A percentile compares a stretch with the other conserved stretches of the same genome.
phyloP scores from a whole-genome alignment of 2,797 vertebrate species.

The Silurus aristotelis region DNA sequence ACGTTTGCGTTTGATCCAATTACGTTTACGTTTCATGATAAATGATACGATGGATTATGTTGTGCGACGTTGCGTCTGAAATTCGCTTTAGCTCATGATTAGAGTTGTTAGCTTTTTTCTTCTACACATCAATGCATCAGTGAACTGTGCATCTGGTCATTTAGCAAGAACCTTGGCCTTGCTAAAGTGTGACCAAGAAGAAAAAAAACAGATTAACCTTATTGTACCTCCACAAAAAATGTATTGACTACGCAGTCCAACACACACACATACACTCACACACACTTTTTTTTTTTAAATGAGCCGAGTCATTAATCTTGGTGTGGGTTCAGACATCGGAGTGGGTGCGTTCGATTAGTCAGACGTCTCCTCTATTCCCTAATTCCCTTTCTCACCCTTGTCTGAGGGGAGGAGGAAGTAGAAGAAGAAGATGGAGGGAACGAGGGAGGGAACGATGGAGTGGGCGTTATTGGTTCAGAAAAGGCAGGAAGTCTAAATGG shows the following conservation, averaged over 20 bases:
- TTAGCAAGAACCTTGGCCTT: slow-evolving; percentile 3
- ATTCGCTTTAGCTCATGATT: neutral
- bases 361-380: slow-evolving; percentile 30
- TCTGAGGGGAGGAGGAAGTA: neutral
- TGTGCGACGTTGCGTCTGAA: neutral
- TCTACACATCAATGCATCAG: too few relatives aligned
- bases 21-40: neutral
- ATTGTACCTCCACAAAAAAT: neutral
- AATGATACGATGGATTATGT: too few relatives aligned
- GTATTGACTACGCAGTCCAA: neutral
- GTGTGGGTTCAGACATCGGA: slow-evolving; percentile 37
- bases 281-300: neutral
- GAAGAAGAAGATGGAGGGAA: slow-evolving; percentile 25
- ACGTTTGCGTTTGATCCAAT: too few relatives aligned
- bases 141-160: neutral
- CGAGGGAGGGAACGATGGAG: slow-evolving; percentile 34
- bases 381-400: neutral
- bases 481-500: slow-evolving; percentile 62
- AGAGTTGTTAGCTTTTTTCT: neutral
- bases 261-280: neutral
- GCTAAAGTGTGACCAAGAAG: slow-evolving; percentile 25
- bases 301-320: slow-evolving; percentile 28
- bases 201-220: slow-evolving; percentile 7
- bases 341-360: slow-evolving; percentile 42
- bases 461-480: slow-evolving; percentile 72